Base-by-base conservation (phyloP, 2,888 invertebrate species). In the Aporophyla nigra region DNA sequence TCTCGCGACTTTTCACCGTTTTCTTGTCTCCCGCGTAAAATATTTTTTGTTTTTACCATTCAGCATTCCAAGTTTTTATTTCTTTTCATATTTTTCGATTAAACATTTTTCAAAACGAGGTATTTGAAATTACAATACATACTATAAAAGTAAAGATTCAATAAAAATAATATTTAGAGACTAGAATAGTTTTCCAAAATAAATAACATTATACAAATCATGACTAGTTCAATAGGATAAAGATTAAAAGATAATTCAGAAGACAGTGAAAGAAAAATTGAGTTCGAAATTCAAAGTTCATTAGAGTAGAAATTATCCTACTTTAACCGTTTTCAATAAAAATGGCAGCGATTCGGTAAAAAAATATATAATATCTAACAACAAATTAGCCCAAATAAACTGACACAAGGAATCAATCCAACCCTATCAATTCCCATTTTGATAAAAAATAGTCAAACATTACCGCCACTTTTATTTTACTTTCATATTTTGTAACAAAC, bases 381-480 rank as follows among this genome's bases (percentile, higher is more conserved):
- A 63, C 9, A 24, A 61, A 56, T 24, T 46, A n/a, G 6, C 12
- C 56, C 3, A 71, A 58, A 72, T 24, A 56, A 56, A 19, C 10
- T 19, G 7, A 53, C 10, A 74, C 75, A 82, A 88, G 90, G 92
- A 92, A 93, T 92, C 81, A 91, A 86, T 91, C 93, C 93, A 93
- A 93, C 93, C 93, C 92, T 88, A 89, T 83, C 86, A 89, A 93
- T 91, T 91, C 91, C 88, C 79, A 74, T 77, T 84, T 78, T 67
- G 71, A 67, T 61, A 66, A 78, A 63, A 80, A 66, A 71, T 6
- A 27, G 51, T 33, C 16, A 56, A 58, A 27, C 14, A 27, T 54
- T 7, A 68, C 77, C 74, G 65, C 75, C 69, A 74, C 71, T 77
- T 78, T 77, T 65, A 78, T 76, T 74, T 66, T 51, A 24, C 6